Percentiles rank a stretch among this genome's conserved stretches.
Evolutionary conservation across 1,140 invertebrate genomes (phyloP).

Genomic region (Bombus affinis): DNA sequence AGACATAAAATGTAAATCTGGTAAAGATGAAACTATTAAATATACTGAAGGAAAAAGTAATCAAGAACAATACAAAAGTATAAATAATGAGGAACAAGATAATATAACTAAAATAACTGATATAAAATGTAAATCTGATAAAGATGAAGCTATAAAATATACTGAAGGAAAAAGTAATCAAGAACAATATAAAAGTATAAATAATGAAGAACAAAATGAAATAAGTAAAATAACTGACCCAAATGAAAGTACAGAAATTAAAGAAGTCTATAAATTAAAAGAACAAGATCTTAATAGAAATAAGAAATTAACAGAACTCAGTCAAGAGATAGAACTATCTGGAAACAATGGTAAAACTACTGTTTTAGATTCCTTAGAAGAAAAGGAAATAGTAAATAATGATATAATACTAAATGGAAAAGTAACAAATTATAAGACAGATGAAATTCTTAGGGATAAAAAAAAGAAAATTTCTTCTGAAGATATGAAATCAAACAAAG

Average conservation of each 20-base stretch:
- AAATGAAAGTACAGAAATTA: not conserved
- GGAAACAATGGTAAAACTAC: not conserved
- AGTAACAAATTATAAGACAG: not conserved
- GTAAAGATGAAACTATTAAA: not conserved
- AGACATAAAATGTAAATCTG: not conserved
- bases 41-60: constrained; percentile 2
- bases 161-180: constrained; percentile 2
- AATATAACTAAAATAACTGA: not conserved
- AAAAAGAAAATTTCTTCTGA: not conserved
- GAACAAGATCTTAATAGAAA: not conserved
- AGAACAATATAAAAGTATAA: not conserved
- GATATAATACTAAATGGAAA: not conserved
- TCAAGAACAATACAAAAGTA: not conserved
- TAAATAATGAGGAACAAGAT: constrained; percentile 5
- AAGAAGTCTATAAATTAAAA: not conserved
- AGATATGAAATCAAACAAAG: not conserved
- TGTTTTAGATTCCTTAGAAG: not conserved
- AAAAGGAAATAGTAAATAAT: not conserved
- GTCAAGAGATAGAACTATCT: not conserved
- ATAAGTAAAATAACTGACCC: not conserved
- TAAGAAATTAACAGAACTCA: not conserved
- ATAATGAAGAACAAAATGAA: not conserved
- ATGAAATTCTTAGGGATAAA: not conserved
- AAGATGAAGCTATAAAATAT: not conserved
- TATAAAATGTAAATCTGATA: not conserved